A percentile compares a stretch with the other conserved stretches of the same genome.
These are phyloP conservation scores for Xiphophorus hellerii DNA, from an alignment of 2,113 vertebrate genomes.

Conservation along the genomic window DNA sequence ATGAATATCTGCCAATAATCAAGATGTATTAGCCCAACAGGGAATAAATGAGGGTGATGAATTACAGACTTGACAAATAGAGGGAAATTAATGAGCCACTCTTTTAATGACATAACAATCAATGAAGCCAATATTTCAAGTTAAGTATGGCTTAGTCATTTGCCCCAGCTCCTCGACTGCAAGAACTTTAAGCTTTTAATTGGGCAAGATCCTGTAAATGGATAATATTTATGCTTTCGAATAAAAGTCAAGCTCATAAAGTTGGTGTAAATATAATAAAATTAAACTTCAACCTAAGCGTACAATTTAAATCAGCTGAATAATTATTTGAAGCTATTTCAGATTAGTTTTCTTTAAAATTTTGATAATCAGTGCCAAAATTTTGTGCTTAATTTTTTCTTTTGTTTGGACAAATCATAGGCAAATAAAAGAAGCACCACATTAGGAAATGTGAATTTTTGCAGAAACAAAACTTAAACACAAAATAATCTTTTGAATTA, in stretches of 20 bases:
- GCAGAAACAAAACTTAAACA: not conserved
- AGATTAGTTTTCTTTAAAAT: not conserved
- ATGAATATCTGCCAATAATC: not conserved
- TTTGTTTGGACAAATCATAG: too few relatives aligned
- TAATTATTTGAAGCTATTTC: too few relatives aligned
- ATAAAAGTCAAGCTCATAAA: not conserved
- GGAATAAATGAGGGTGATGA: not conserved
- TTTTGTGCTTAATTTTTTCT: not conserved
- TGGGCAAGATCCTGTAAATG: not conserved
- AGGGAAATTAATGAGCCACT: constrained; percentile 1
- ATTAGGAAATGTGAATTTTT: not conserved
- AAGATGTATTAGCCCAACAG: not conserved
- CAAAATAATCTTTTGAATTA: not conserved
- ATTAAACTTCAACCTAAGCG: not conserved
- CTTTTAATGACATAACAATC: not conserved
- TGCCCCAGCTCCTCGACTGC: not conserved
- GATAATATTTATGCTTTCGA: not conserved
- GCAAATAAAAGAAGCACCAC: not conserved
- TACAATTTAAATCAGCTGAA: too few relatives aligned
- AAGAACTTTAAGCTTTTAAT: not conserved
- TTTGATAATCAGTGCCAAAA: not conserved
- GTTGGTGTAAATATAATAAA: not conserved
- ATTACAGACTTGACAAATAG: not conserved
- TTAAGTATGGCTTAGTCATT: not conserved
- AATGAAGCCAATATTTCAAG: not conserved